Evolutionary conservation across 2,113 vertebrate species (phyloP).

Genomic region (Phaethornis superciliosus): DNA sequence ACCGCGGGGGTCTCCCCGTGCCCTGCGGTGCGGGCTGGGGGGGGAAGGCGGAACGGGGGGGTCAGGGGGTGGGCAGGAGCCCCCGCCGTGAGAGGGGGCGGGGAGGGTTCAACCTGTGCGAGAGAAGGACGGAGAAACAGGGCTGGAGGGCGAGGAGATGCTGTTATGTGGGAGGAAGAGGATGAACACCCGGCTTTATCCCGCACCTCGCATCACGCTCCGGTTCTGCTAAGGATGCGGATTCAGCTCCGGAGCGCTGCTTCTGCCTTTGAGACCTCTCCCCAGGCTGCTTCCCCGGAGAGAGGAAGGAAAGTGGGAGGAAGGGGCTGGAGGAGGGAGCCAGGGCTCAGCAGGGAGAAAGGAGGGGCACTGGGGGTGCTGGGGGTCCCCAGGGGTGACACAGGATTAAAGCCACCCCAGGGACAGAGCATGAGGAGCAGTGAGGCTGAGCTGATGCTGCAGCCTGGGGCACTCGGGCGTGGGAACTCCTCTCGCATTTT

Average conservation of each 20-base stretch:
- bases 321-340: background rate
- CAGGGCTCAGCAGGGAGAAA: background rate
- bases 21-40: background rate
- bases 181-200: background rate
- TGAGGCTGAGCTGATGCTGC: background rate
- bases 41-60: background rate
- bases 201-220: accelerated
- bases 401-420: background rate
- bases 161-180: background rate
- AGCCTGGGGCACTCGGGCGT: background rate
- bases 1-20: background rate
- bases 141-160: background rate
- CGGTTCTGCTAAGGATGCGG: background rate
- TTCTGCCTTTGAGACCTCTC: background rate
- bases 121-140: background rate
- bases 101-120: background rate
- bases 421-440: background rate
- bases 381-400: background rate
- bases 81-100: background rate
- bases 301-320: background rate
- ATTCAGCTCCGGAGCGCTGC: accelerated
- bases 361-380: background rate
- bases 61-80: background rate
- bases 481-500: accelerated
- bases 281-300: background rate